phyloP scores from a whole-genome alignment of 2,888 invertebrate species.

The Raillietiella orientalis region DNA sequence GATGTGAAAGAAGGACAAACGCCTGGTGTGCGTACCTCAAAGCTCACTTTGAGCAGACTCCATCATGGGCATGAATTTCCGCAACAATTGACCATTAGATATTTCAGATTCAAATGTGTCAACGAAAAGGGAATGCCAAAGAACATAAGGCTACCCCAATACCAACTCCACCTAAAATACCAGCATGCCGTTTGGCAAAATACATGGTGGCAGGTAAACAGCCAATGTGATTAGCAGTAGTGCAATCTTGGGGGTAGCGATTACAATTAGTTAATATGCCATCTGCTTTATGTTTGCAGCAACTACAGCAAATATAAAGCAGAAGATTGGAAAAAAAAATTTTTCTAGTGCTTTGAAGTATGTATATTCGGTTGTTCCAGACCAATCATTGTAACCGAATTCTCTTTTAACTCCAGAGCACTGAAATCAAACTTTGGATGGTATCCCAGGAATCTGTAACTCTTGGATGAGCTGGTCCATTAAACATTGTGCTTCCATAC shows the following conservation, averaged over 20 bases:
- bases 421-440: slow-evolving; percentile 41
- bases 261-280: slow-evolving; percentile 1
- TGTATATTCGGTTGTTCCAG: too few species aligned
- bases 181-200: slow-evolving; percentile 39
- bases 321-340: too few species aligned
- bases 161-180: slow-evolving; percentile 43
- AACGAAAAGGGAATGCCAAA: slow-evolving; percentile 55
- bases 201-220: slow-evolving; percentile 33
- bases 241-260: slow-evolving; percentile 17
- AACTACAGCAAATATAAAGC: too few species aligned
- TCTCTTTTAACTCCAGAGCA: slow-evolving; percentile 37
- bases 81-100: too few species aligned
- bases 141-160: slow-evolving; percentile 62
- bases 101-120: slow-evolving; percentile 50
- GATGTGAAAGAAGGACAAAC: too few species aligned
- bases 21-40: too few species aligned
- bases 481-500: too few species aligned
- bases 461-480: too few species aligned
- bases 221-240: slow-evolving; percentile 32
- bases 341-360: slow-evolving; percentile 6
- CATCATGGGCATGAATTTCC: too few species aligned
- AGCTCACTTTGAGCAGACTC: too few species aligned
- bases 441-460: slow-evolving; percentile 58
- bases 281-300: slow-evolving; percentile 8
- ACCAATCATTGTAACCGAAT: slow-evolving; percentile 37